Evolutionary conservation across 37 sponge, comb jelly and placozoan species (phyloP), one percentile per base, ranked within the genome.

Genomic region (Cladorhizidae sp.): DNA sequence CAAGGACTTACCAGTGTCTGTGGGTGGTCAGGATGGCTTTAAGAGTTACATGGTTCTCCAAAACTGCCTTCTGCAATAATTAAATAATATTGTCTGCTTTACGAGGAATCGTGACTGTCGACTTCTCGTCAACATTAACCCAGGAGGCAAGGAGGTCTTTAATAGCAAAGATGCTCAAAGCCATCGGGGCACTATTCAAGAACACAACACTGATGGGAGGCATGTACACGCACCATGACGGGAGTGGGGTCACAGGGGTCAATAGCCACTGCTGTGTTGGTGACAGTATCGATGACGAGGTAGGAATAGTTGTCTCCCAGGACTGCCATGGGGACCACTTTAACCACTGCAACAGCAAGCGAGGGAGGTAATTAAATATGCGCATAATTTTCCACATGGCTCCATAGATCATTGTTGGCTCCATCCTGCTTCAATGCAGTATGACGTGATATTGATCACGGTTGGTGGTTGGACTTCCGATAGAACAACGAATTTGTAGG

Each of bases 301-400:
- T 88, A 93, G 63, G 83, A 64, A 65, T 87, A 82, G 75, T 92
- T 92, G 73, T 91, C 92, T 22, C 54, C 67, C 38, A 91, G 73
- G 36, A 83, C 62, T 14, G 92, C 67, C 17, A 91, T 37, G 20
- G 87, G 74, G n/a, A 78, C 57, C 35, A 91, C 52, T n/a, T 50
- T 75, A 32, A 89, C 85, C 51, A 70, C 85, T 85, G 52, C 33
- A 17, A 49, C 7, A 20, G n/a, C n/a, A n/a, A n/a, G n/a, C n/a
- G n/a, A n/a, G n/a, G n/a, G n/a, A n/a, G n/a, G n/a, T n/a, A n/a
- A n/a, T n/a, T n/a, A n/a, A n/a, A n/a, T n/a, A n/a, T n/a, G n/a
- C n/a, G n/a, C n/a, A n/a, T n/a, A n/a, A n/a, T n/a, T n/a, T n/a
- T n/a, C n/a, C n/a, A n/a, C n/a, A n/a, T n/a, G n/a, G n/a, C n/a